Conservation (phyloP, 2,888 invertebrate species). For the Hirudinaria manillensis region DNA sequence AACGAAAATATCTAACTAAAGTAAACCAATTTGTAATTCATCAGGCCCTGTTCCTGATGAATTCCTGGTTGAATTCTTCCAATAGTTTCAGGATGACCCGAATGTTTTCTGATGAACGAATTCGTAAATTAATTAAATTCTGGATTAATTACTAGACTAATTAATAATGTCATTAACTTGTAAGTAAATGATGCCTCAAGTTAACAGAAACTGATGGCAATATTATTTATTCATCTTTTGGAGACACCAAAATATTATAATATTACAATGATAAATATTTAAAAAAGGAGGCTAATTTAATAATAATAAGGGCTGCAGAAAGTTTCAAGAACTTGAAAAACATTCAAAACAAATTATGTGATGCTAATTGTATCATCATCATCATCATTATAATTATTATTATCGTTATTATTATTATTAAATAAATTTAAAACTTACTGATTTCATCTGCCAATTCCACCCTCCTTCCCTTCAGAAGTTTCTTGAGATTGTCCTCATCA, state of each 20-base stretch:
- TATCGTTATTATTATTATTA: background rate
- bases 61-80: conserved; percentile 93
- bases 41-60: conserved; percentile 79
- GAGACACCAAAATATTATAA: no score
- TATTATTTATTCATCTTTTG: no score
- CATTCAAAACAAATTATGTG: no score
- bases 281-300: no score
- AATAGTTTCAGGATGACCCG: conserved; percentile 93
- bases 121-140: background rate
- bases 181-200: no score
- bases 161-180: background rate
- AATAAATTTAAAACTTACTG: conserved; percentile 64
- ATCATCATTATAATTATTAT: conserved; percentile 1
- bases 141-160: background rate
- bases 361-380: background rate
- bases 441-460: conserved; percentile 94
- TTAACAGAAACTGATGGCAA: no score
- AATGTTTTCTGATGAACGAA: conserved; percentile 65
- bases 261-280: no score
- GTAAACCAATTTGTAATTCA: conserved; percentile 1
- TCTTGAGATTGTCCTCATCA: conserved; percentile 71
- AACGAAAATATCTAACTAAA: no score
- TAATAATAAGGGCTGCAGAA: no score
- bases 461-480: conserved; percentile 80
- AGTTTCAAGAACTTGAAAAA: no score